Evolutionary conservation across 2,888 invertebrate species (phyloP).

Genomic region (Aphidius colemani): DNA sequence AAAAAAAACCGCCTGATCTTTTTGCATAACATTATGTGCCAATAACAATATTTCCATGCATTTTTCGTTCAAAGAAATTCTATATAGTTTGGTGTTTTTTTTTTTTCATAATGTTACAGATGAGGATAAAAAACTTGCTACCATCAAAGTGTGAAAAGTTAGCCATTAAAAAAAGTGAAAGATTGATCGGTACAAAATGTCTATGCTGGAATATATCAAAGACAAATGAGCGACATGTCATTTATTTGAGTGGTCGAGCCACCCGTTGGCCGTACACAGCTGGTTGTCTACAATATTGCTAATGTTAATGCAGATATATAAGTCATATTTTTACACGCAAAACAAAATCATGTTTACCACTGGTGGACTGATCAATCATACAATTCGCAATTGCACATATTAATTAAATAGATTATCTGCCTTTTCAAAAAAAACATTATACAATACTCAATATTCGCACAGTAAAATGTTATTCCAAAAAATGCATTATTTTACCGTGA

Average conservation of each 20-base stretch:
- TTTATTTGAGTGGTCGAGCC: constrained; percentile 46
- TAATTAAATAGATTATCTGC: not conserved
- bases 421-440: too few relatives aligned
- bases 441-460: too few relatives aligned
- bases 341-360: constrained; percentile 49
- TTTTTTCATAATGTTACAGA: too few relatives aligned
- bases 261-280: constrained; percentile 49
- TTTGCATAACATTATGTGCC: too few relatives aligned
- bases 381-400: constrained; percentile 1
- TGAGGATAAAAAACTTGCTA: too few relatives aligned
- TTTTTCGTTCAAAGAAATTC: too few relatives aligned
- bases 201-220: constrained; percentile 43
- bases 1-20: too few relatives aligned
- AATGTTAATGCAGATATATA: constrained; percentile 53
- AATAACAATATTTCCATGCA: too few relatives aligned
- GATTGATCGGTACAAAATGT: constrained; percentile 50
- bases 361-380: constrained; percentile 48
- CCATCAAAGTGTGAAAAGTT: too few relatives aligned
- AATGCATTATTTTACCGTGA: too few relatives aligned
- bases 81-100: too few relatives aligned
- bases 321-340: constrained; percentile 44
- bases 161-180: constrained; percentile 26
- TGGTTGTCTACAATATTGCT: constrained; percentile 50
- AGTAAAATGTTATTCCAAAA: too few relatives aligned
- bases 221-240: constrained; percentile 55